Evolutionary conservation across 2,797 vertebrate genomes (phyloP), one percentile per base, ranked within the genome.

Genomic region (Spea hammondii): DNA sequence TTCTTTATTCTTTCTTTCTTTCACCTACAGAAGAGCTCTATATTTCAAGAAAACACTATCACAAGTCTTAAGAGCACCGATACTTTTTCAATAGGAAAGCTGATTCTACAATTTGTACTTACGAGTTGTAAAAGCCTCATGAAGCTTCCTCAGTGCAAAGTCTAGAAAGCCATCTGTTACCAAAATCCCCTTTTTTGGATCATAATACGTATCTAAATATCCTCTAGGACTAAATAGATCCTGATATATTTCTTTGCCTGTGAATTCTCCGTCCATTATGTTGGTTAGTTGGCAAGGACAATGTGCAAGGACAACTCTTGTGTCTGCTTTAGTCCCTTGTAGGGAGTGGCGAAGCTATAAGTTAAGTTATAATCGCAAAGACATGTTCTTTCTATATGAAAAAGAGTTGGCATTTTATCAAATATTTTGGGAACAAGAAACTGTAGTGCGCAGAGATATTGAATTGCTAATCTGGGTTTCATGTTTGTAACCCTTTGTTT

Each of bases 131-230:
- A 82, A 84, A 57, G 71, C 72, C 9, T 70, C 50, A 12, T 79
- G 68, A 77, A 85, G 72, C 10, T 74, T 84, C 70, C 65, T 78
- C 55, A 77, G 10, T 46, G 70, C 84, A 65, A 77, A 82, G 51
- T 82, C 82, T 4, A 84, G 45, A 65, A 78, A 76, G 12, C 77
- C 51, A 10, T 75, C 73, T 57, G 77, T 44, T 2, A 74, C 70
- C 45, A 72, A 1, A 0, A 53, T 7, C 59, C 80, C 79, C 4
- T 62, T 74, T 14, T 79, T 9, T 0, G 64, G 82, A 50, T 53
- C 2, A 6, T 76, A 81, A 66, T 13, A 79, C 4, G 70, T 78
- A 13, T 60, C 4, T 47, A 78, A 65, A 53, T 79, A 77, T 32
- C 53, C 44, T 11, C 5, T 8, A 10, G 83, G 73, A 14, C 32